Base-by-base conservation (phyloP, 2,888 invertebrate species). In the Leuctra nigra region DNA sequence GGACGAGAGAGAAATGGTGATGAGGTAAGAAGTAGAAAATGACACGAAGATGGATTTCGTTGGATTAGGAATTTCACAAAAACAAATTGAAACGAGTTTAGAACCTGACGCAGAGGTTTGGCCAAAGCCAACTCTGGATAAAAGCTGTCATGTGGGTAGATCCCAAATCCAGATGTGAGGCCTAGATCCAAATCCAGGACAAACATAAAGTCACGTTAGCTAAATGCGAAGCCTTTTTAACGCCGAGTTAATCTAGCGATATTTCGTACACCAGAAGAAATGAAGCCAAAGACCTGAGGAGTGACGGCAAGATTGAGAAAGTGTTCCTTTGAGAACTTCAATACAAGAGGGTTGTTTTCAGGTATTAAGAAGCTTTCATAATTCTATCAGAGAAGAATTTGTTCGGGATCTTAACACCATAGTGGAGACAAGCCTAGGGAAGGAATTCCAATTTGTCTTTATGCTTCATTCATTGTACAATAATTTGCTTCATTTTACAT, bases 11-110 rank as follows among this genome's bases (percentile, higher is more conserved):
- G 48, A 48, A 48, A 33, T 29, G 48, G 48, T 48, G 48, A 35
- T 50, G 50, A 35, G 50, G 50, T 50, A 33, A 35, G 33, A 50
- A 50, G 50, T 33, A 20, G 33, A 20, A 50, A 33, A 50, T 50
- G 33, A 50, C 50, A 50, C 13, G 50, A 50, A 50, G 50, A 50
- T 50, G 50, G 33, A 50, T 50, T 20, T 35, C 18, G 18, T 11
- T 7, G 50, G 50, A 50, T 50, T 50, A 50, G 20, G 33, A 29
- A 20, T 18, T 50, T 14, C 50, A 33, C 50, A 50, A 50, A 50
- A 50, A 50, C 50, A 50, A 50, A 50, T 50, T 50, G 50, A 33
- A 50, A 35, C 50, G 35, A 50, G 16, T 50, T 33, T 33, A 22
- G 50, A 9, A 50, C 50, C 35, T 35, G 50, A 33, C 50, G 18